Percentiles rank a stretch among this genome's conserved stretches.
These are phyloP conservation scores for Dendrolimus kikuchii DNA, from an alignment of 1,140 invertebrate genomes.

Conservation along the genomic window DNA sequence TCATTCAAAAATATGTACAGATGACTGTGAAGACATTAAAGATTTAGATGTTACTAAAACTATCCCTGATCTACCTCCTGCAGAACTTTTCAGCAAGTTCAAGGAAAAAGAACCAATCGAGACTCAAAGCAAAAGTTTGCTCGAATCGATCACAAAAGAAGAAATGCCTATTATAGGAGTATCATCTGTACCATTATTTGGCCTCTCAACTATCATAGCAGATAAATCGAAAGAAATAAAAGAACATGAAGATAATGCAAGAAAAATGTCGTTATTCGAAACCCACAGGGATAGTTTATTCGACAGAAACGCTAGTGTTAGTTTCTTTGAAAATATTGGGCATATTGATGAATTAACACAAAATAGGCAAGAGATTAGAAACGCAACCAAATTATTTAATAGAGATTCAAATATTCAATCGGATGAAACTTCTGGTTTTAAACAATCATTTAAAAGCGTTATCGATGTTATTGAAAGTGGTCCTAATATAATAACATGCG, in stretches of 20 bases:
- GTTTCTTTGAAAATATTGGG: slow-evolving; percentile 18
- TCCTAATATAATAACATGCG: slow-evolving; percentile 47
- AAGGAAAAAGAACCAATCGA: too few relatives aligned
- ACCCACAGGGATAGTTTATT: neutral
- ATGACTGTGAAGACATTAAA: too few relatives aligned
- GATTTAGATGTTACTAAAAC: too few relatives aligned
- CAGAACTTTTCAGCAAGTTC: too few relatives aligned
- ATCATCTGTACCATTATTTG: slow-evolving; percentile 23
- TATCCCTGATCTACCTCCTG: too few relatives aligned
- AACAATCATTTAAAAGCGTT: neutral
- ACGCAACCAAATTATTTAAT: too few relatives aligned
- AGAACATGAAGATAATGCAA: neutral
- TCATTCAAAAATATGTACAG: too few relatives aligned
- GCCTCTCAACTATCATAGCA: slow-evolving; percentile 19
- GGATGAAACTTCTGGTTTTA: neutral
- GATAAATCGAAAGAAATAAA: slow-evolving; percentile 17
- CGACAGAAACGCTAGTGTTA: slow-evolving; percentile 6
- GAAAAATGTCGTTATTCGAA: slow-evolving; percentile 10
- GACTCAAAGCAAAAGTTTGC: slow-evolving; percentile 2
- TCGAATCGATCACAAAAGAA: slow-evolving; percentile 12
- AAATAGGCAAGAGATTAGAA: too few relatives aligned
- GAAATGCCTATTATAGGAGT: slow-evolving; percentile 12
- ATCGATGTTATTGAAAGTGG: slow-evolving; percentile 13
- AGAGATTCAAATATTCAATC: too few relatives aligned
- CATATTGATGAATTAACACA: too few relatives aligned